Percentiles rank a stretch among this genome's conserved stretches.
Conservation (phyloP, 92 coral and sea anemone genomes). For the Nematostella vectensis region DNA sequence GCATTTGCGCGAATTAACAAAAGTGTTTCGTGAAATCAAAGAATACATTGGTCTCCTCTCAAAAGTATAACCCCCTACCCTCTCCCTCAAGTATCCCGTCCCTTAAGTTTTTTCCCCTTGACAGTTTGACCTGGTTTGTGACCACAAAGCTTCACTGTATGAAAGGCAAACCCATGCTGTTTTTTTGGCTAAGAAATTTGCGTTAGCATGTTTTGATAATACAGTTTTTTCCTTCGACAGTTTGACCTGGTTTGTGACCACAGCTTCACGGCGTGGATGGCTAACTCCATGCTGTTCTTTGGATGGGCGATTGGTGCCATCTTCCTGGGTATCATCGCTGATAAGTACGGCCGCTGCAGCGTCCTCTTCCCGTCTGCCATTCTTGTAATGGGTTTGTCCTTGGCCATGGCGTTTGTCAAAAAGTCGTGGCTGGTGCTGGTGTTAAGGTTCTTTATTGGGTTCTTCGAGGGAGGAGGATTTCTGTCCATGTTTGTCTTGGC, state of each 20-base stretch:
- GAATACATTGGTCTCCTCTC: too few relatives aligned
- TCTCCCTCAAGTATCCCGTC: background rate
- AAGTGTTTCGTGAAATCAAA: too few relatives aligned
- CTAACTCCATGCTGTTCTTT: conserved; percentile 60
- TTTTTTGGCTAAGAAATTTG: too few relatives aligned
- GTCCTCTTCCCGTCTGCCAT: conserved; percentile 56
- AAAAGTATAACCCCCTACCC: background rate
- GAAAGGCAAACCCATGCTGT: conserved; percentile 67
- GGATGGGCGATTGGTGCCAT: conserved; percentile 69
- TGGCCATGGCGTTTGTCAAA: conserved; percentile 61
- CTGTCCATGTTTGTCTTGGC: conserved; percentile 62
- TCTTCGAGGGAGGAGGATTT: conserved; percentile 55
- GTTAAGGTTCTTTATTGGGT: conserved; percentile 46
- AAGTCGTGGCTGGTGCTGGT: conserved; percentile 46
- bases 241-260: conserved; percentile 66
- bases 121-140: conserved; percentile 74
- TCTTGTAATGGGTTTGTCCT: conserved; percentile 36
- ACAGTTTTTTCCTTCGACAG: conserved; percentile 23
- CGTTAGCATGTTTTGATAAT: too few relatives aligned
- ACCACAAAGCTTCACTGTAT: conserved; percentile 29
- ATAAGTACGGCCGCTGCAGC: conserved; percentile 57
- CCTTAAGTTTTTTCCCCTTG: background rate
- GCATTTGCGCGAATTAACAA: too few relatives aligned
- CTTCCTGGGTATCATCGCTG: conserved; percentile 54
- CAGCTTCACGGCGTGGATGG: conserved; percentile 50